A percentile compares a stretch with the other conserved stretches of the same genome.
These are phyloP conservation scores for Tangara arthus DNA, from an alignment of 2,797 vertebrate species.

Conservation along the genomic window DNA sequence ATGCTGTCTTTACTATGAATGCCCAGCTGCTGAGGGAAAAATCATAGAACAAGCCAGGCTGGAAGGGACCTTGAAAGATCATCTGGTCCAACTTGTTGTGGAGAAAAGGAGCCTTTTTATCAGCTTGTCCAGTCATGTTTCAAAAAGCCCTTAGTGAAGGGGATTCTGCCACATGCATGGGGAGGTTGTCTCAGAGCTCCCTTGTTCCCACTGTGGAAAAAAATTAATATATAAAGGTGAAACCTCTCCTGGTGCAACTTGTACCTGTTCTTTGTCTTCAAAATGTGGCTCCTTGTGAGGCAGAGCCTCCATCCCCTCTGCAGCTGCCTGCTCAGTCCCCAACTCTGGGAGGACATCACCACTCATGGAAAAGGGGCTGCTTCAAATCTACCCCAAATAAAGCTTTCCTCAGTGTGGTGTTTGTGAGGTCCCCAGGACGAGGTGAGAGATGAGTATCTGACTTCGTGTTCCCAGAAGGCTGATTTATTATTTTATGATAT, in stretches of 20 bases:
- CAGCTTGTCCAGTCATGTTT: not conserved
- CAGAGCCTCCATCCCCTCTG: not conserved
- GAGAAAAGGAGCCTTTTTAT: not conserved
- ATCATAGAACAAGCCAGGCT: not conserved
- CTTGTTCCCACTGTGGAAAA: not conserved
- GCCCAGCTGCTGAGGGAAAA: not conserved
- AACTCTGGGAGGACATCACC: accelerated
- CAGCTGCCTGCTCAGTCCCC: not conserved
- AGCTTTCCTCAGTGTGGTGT: not conserved
- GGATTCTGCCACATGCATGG: not conserved
- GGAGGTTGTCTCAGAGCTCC: not conserved
- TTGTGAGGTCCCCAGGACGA: too few species aligned
- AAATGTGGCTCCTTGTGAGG: not conserved
- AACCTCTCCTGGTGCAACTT: not conserved
- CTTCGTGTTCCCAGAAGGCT: too few species aligned
- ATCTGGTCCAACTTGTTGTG: not conserved
- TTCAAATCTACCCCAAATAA: not conserved
- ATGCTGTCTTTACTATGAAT: not conserved
- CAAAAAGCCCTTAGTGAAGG: not conserved
- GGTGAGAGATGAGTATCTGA: too few species aligned
- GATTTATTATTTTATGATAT: too few species aligned
- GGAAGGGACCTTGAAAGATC: not conserved
- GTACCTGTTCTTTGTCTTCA: not conserved
- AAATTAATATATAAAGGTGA: not conserved
- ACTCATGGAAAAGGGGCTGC: not conserved